Base-by-base conservation (phyloP, 2,113 vertebrate species). In the Aplodontia rufa region DNA sequence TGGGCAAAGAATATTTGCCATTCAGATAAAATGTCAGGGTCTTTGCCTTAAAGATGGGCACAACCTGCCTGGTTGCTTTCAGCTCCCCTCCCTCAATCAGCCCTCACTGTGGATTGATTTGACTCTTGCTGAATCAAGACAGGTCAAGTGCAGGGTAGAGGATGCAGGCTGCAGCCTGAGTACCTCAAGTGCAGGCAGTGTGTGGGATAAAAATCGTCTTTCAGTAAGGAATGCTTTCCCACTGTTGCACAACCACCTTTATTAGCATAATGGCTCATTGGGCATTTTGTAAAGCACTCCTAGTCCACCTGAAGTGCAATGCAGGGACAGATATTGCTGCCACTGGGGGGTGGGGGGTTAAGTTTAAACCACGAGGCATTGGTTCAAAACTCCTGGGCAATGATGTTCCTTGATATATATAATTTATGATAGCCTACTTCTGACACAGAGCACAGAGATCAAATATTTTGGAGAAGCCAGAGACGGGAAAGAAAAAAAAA, bases 381-480 rank as follows among this genome's bases (percentile, higher is more conserved):
- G 81, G 76, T 94, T 95, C 90, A 66, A 96, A 94, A 32, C 93
- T 97, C 94, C 93, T 74, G 92, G 94, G 94, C 94, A 95, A 97
- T 75, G 79, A 95, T 94, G 89, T 55, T 86, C 91, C 91, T 95
- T 97, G 93, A 97, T 97, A 93, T 76, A 93, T 76, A 97, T 97
- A 97, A 97, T 97, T 97, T 95, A 97, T 96, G 94, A 95, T 8
- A 45, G 83, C 93, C 96, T 96, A 92, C 91, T 97, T 97, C 91
- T 94, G 85, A 97, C 88, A 93, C 19, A 64, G 55, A 93, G 96
- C 88, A 93, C 19, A 64, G 55, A 93, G 96, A 97, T 96, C 94
- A 95, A 90, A 91, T 92, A 97, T 97, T 97, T 92, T 79, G 87
- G 90, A 96, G 64, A 94, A 55, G 88, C 68, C 35, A 9, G 60